Evolutionary conservation across 2,113 vertebrate genomes (phyloP), one percentile per base, ranked within the genome.

Genomic region (Peromyscus californicus): DNA sequence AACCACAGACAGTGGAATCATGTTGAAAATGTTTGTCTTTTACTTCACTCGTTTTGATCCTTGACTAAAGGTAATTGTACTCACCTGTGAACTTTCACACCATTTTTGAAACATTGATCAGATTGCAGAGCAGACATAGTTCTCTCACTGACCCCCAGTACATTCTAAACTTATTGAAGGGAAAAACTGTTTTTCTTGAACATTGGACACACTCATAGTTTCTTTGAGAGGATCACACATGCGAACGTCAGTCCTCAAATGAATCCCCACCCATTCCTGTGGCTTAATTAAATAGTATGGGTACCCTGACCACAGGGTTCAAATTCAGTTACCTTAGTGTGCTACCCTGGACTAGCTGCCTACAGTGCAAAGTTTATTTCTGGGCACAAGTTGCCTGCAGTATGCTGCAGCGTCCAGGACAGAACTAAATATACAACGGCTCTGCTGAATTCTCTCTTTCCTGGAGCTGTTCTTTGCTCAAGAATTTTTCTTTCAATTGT

Each of bases 1-100:
- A 94, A 39, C 48, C 65, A 85, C 26, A 45, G 16, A 22, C 48
- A n/a, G n/a, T 65, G 26, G 86, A 69, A 93, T 89, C 92, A 82
- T 57, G n/a, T 65, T 83, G 94, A 94, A 80, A 80, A 93, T 63
- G 33, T 89, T 94, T 94, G 48, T 57, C 36, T 36, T 96, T 21
- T 33, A 4, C 90, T 39, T n/a, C 9, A n/a, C 88, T 93, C 4
- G 85, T 75, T 94, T 90, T 84, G 63, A 74, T 90, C 39, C 39
- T 75, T 89, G 16, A 90, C 45, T 72, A 51, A 57, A 26, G 6
- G 12, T 63, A 33, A 69, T 83, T 93, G 78, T 42, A 39, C 45
- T 93, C n/a, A 83, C 15, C 69, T 90, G 11, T 92, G 67, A 89
- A 89, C 3, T 94, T 70, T 78, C 74, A 48, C 89, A 94, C 90